These are phyloP conservation scores for Sesia apiformis DNA, from an alignment of 2,888 invertebrate genomes.

Conservation along the genomic window DNA sequence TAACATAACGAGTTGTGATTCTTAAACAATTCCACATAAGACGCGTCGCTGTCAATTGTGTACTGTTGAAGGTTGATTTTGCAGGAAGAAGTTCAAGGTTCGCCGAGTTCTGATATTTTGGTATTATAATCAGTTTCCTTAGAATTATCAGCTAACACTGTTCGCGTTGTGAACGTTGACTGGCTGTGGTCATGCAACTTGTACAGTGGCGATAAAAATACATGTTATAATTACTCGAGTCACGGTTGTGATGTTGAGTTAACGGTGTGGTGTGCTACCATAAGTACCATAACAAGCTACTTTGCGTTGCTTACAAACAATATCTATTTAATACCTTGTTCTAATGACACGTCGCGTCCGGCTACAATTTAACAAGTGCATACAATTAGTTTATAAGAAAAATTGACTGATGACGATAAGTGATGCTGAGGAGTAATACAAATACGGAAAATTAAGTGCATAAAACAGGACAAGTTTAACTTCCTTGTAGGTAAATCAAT, in stretches of 20 bases:
- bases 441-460: background rate
- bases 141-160: background rate
- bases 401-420: too few species aligned
- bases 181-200: background rate
- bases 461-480: background rate
- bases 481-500: background rate
- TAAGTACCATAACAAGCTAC: constrained; percentile 1
- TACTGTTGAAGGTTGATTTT: constrained; percentile 2
- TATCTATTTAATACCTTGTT: constrained; percentile 3
- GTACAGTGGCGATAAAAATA: background rate
- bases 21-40: background rate
- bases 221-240: constrained; percentile 1
- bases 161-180: background rate
- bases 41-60: background rate
- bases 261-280: constrained; percentile 3
- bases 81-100: background rate
- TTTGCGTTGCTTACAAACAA: constrained; percentile 2
- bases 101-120: background rate
- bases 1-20: constrained; percentile 7
- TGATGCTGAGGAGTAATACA: too few species aligned
- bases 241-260: constrained; percentile 2
- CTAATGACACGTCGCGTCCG: constrained; percentile 2
- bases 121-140: background rate
- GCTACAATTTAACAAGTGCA: background rate
- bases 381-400: background rate